Evolutionary conservation across 92 coral and sea anemone species (phyloP), one percentile per base, ranked within the genome.

Genomic region (Epizoanthus scotinus): DNA sequence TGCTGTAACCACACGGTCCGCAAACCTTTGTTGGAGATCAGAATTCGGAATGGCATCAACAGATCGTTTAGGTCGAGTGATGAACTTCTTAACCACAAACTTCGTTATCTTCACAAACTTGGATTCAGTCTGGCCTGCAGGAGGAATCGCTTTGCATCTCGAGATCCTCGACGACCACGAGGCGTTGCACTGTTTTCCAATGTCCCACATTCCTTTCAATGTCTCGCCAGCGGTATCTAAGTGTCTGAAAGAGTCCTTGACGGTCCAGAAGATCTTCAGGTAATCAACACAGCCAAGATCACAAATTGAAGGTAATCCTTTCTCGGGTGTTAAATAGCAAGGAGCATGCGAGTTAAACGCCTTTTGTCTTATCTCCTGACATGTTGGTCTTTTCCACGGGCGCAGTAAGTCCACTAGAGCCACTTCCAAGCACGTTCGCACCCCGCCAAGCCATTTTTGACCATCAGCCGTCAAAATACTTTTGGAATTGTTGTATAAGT

Each of bases 401-500:
- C 63, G 56, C 15, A 90, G 63, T 20, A 89, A 67, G 24, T 90
- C 86, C 19, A 83, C 90, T 42, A 91, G 66, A 4, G 90, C 38
- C n/a, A 86, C 89, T 52, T 91, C 92, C 18, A 91, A 87, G 49
- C 95, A 91, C 34, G 88, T 91, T 20, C 95, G 86, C 29, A 74
- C 90, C 2, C 88, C 90, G 28, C 73, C 78, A 0, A 89, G 55
- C 90, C 93, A 89, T 27, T 15, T 18, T 71, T 79, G 78, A 28
- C 86, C 93, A 5, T 83, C 67, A 1, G 79, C 6, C 27, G 83
- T 15, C 28, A 89, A 86, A 80, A 59, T 57, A 50, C 57, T 27
- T 29, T 80, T 78, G 47, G 53, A 57, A 2, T 71, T 31, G 42
- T 49, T 84, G 57, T 60, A 91, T 34, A 85, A 67, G 26, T 29